phyloP scores from a whole-genome alignment of 2,113 vertebrate genomes.

The Neodon shergylaensis region DNA sequence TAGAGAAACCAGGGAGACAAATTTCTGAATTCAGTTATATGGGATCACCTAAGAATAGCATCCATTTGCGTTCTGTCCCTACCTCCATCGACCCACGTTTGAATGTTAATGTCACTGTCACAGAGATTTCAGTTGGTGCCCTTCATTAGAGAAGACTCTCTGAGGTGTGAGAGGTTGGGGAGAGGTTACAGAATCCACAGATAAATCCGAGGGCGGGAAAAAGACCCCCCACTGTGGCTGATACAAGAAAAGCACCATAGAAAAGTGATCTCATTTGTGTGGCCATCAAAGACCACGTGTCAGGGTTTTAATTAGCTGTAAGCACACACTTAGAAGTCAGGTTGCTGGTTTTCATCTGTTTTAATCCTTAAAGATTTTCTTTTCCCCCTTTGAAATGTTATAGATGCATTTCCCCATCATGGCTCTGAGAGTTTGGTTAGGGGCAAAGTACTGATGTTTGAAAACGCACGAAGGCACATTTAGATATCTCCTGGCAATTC shows the following conservation, averaged over 20 bases:
- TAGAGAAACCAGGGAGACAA: background rate
- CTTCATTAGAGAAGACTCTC: background rate
- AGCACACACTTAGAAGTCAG: background rate
- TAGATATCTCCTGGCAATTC: background rate
- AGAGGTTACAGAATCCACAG: background rate
- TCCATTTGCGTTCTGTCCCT: background rate
- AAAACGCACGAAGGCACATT: slow-evolving; percentile 21
- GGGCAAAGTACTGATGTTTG: background rate
- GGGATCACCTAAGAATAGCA: background rate
- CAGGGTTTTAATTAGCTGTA: slow-evolving; percentile 10
- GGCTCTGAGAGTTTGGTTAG: slow-evolving; percentile 1
- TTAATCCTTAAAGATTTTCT: slow-evolving; percentile 41
- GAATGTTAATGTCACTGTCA: background rate
- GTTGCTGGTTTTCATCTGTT: slow-evolving; percentile 4
- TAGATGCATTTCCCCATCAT: background rate
- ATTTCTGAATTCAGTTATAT: background rate
- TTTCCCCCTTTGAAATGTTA: background rate
- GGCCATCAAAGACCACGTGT: background rate
- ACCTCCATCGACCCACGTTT: background rate
- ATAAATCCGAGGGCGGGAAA: background rate
- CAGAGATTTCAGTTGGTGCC: background rate
- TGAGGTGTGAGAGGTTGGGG: background rate
- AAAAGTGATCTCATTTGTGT: background rate
- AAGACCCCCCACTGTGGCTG: background rate
- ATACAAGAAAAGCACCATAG: background rate